Evolutionary conservation across 1,140 invertebrate genomes (phyloP).

Genomic region (Callitettix versicolor): DNA sequence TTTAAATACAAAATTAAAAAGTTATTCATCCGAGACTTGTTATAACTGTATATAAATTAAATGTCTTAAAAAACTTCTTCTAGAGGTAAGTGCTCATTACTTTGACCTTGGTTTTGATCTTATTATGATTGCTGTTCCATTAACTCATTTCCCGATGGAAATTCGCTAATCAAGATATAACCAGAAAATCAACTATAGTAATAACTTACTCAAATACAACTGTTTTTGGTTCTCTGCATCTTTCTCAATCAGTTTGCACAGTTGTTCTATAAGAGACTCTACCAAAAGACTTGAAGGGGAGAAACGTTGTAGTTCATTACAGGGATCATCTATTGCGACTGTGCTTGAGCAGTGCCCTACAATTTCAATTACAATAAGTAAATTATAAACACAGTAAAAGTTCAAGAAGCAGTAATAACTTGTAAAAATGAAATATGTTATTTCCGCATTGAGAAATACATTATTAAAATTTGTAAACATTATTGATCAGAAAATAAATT

Average conservation of each 20-base stretch:
- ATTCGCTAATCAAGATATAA: too few species aligned
- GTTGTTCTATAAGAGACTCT: conserved; percentile 49
- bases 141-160: too few species aligned
- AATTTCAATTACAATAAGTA: background rate
- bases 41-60: too few species aligned
- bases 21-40: too few species aligned
- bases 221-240: conserved; percentile 41
- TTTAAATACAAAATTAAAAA: too few species aligned
- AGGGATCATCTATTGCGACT: background rate
- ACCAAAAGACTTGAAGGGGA: conserved; percentile 41
- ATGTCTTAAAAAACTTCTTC: too few species aligned
- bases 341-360: background rate
- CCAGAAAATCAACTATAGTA: too few species aligned
- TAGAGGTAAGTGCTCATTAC: too few species aligned
- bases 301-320: conserved; percentile 16
- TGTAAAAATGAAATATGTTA: background rate
- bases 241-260: conserved; percentile 47
- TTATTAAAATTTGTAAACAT: background rate
- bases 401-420: background rate
- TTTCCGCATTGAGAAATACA: background rate
- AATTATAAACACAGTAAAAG: background rate
- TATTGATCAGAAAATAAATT: background rate
- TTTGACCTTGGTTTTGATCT: too few species aligned
- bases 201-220: conserved; percentile 42
- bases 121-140: too few species aligned